These are phyloP conservation scores for Palythoa heliodiscus DNA, from an alignment of 92 coral and sea anemone genomes.

Conservation along the genomic window DNA sequence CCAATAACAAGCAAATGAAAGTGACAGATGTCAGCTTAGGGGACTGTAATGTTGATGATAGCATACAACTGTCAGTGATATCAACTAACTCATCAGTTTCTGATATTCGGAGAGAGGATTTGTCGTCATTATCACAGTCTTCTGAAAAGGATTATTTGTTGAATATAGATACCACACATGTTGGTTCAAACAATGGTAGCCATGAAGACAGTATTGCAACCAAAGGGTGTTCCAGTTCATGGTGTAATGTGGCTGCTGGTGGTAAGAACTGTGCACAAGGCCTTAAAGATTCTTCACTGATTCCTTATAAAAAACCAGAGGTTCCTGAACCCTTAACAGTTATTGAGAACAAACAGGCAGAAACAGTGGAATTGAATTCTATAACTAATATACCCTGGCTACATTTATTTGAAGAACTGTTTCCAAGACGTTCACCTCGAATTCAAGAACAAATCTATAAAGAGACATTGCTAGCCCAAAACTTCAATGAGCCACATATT, in stretches of 20 bases:
- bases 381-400: constrained; percentile 55
- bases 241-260: background rate
- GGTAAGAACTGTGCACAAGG: background rate
- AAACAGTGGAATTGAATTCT: background rate
- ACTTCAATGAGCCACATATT: background rate
- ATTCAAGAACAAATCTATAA: constrained; percentile 44
- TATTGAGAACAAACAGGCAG: background rate
- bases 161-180: background rate
- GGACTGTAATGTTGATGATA: background rate
- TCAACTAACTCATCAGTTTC: background rate
- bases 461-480: background rate
- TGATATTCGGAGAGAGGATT: background rate
- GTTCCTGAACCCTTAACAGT: background rate
- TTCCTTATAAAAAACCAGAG: background rate
- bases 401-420: constrained; percentile 79
- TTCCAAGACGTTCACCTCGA: constrained; percentile 83
- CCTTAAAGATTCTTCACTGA: background rate
- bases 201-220: background rate
- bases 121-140: background rate
- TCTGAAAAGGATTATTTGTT: background rate
- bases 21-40: background rate
- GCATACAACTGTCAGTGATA: background rate
- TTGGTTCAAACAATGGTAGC: background rate
- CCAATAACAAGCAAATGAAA: background rate
- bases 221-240: background rate